A percentile compares a stretch with the other conserved stretches of the same genome.
Conservation (phyloP, 2,797 vertebrate genomes). For the Pangasius macronema region DNA sequence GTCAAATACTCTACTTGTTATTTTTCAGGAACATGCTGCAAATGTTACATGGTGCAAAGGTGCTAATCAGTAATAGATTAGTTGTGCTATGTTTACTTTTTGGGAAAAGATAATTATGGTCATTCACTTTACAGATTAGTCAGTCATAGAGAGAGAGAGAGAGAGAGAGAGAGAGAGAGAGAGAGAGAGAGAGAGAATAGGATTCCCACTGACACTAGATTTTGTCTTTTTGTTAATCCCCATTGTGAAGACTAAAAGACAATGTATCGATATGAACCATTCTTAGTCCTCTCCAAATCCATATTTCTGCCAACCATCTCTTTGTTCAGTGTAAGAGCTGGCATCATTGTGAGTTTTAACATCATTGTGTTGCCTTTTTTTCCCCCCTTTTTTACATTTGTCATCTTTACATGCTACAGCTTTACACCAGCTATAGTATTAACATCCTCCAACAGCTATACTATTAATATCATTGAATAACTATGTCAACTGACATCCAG, state of each 20-base stretch:
- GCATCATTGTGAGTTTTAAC: background rate
- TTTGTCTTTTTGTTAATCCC: slow-evolving; percentile 11
- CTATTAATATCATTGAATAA: background rate
- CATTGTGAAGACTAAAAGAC: slow-evolving; percentile 3
- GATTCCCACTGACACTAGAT: background rate
- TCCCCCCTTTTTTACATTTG: background rate
- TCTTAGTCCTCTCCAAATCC: background rate
- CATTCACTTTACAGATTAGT: background rate
- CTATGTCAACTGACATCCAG: background rate
- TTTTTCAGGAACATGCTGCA: background rate
- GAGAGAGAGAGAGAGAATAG: background rate
- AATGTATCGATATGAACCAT: background rate
- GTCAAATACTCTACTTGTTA: background rate
- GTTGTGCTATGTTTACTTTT: background rate
- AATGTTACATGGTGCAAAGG: background rate
- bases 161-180: background rate
- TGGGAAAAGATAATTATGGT: background rate
- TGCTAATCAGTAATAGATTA: slow-evolving; percentile 19
- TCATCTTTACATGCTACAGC: background rate
- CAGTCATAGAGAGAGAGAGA: background rate
- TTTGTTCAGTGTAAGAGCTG: background rate
- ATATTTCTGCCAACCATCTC: background rate
- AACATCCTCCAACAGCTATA: background rate
- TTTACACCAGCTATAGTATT: background rate
- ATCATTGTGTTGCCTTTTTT: background rate